Conservation (phyloP, 2,113 vertebrate genomes). For the Callocephalon fimbriatum region DNA sequence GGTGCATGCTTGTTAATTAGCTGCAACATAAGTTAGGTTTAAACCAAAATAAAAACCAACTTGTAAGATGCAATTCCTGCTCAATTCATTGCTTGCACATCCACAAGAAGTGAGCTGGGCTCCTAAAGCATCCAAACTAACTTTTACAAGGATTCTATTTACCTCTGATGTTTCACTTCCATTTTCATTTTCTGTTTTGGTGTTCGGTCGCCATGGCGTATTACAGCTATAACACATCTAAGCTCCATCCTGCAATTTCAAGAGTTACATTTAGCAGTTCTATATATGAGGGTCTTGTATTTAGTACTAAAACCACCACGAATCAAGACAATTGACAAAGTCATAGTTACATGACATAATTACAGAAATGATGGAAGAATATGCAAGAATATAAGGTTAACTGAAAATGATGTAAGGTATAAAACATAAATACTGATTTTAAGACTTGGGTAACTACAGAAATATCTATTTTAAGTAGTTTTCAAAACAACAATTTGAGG, state of each 20-base stretch:
- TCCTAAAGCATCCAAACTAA: not conserved
- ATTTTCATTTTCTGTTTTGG: conserved; percentile 89
- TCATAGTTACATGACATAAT: not conserved
- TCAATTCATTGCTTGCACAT: not conserved
- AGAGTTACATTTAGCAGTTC: not conserved
- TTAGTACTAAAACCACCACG: not conserved
- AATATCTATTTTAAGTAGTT: conserved; percentile 34
- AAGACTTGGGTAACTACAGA: conserved; percentile 24
- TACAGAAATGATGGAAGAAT: conserved; percentile 28
- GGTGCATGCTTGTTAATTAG: not conserved
- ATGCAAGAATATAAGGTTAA: conserved; percentile 45
- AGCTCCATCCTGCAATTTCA: conserved; percentile 87
- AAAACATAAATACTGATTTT: conserved; percentile 39
- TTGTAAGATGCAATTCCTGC: not conserved
- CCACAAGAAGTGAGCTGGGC: not conserved
- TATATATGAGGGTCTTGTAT: not conserved
- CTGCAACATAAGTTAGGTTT: not conserved
- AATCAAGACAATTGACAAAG: not conserved
- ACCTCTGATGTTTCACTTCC: conserved; percentile 87
- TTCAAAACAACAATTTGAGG: conserved; percentile 6
- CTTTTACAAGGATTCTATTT: not conserved
- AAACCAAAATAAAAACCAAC: not conserved
- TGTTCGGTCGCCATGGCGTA: conserved; percentile 84
- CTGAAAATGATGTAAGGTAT: conserved; percentile 20
- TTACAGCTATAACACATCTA: conserved; percentile 86